phyloP scores from a whole-genome alignment of 2,113 vertebrate genomes.

The Misgurnus mizolepis region DNA sequence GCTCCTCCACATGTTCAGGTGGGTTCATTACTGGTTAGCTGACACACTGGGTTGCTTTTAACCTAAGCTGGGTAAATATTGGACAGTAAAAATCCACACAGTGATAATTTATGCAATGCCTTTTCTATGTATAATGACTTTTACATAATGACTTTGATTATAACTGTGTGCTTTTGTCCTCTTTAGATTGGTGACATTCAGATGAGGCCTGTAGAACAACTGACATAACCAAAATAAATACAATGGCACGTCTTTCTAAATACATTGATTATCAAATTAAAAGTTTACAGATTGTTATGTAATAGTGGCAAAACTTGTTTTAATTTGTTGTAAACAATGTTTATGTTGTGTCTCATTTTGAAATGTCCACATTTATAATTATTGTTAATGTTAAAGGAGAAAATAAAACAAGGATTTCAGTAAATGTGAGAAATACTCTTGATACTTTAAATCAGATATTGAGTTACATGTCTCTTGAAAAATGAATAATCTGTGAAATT shows the following conservation, averaged over 20 bases:
- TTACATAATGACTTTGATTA: no score
- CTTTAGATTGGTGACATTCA: slow-evolving; percentile 86
- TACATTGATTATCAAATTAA: neutral
- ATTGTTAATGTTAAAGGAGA: no score
- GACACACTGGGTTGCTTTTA: no score
- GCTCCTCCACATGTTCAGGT: slow-evolving; percentile 82
- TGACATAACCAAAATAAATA: slow-evolving; percentile 65
- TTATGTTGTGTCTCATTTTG: neutral
- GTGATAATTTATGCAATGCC: slow-evolving; percentile 58
- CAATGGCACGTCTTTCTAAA: neutral
- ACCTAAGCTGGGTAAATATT: no score
- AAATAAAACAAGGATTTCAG: no score
- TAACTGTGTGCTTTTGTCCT: slow-evolving; percentile 31
- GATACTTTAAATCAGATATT: no score
- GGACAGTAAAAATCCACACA: no score
- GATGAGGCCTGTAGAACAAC: slow-evolving; percentile 82
- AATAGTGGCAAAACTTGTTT: neutral
- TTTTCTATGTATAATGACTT: neutral
- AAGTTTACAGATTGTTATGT: neutral
- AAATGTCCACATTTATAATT: no score
- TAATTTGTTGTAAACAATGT: neutral
- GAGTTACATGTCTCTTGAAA: no score
- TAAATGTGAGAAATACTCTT: no score
- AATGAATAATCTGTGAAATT: no score
- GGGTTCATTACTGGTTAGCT: no score